Conservation (phyloP, 2,113 vertebrate genomes). For the Melanerpes aurifrons region DNA sequence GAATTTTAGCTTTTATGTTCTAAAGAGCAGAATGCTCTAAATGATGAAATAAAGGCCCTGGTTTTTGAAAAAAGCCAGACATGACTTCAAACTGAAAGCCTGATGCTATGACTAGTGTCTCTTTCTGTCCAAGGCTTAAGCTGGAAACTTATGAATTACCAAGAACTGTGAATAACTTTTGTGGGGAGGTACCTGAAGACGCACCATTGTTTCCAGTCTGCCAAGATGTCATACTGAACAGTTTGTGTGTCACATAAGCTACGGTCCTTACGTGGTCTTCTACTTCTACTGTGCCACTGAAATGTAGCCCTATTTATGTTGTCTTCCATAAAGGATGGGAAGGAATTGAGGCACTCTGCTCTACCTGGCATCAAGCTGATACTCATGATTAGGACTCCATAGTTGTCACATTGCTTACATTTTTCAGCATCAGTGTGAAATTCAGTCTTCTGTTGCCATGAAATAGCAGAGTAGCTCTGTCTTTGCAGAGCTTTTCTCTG, state of each 20-base stretch:
- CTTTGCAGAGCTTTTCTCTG: neutral
- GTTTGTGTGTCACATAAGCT: neutral
- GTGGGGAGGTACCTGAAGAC: neutral
- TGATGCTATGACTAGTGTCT: neutral
- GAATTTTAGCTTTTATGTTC: constrained; percentile 56
- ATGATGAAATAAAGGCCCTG: neutral
- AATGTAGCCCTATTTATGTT: neutral
- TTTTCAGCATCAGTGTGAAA: neutral
- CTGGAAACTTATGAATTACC: neutral
- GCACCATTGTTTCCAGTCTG: neutral
- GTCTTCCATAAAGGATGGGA: neutral
- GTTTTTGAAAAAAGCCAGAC: constrained; percentile 3
- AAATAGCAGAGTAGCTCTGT: neutral
- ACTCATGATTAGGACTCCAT: neutral
- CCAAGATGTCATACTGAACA: neutral
- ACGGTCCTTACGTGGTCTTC: neutral
- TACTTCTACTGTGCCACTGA: neutral
- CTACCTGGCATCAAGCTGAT: neutral
- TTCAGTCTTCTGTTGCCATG: rapidly evolving
- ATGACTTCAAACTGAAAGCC: constrained; percentile 1
- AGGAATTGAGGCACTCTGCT: neutral
- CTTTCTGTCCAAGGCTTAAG: neutral
- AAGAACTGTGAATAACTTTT: neutral
- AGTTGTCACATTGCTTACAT: rapidly evolving
- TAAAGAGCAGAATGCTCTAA: constrained; percentile 3